phyloP scores from a whole-genome alignment of 2,888 invertebrate species.

The Slavum lentiscoides region DNA sequence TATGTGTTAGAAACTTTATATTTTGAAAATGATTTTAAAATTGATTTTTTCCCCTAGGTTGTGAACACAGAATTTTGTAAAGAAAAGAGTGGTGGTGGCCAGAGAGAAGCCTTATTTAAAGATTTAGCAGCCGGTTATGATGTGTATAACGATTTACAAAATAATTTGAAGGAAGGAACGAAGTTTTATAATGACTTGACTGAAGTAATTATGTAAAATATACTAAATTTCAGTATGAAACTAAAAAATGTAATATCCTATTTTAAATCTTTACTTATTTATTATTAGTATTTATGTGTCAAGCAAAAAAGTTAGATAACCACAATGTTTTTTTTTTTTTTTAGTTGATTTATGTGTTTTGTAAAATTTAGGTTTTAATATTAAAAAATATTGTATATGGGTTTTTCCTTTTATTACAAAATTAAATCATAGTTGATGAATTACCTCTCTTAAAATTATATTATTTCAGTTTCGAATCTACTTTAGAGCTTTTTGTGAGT shows the following conservation, averaged over 20 bases:
- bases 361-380: no score
- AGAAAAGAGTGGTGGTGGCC: conserved; percentile 65
- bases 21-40: conserved; percentile 6
- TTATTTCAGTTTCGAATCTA: not conserved
- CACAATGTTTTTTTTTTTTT: no score
- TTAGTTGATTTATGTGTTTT: no score
- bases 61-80: conserved; percentile 67
- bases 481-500: not conserved
- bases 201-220: conserved; percentile 63
- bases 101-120: conserved; percentile 78
- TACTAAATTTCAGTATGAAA: not conserved
- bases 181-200: conserved; percentile 94
- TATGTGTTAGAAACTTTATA: conserved; percentile 59
- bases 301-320: no score
- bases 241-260: no score
- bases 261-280: no score
- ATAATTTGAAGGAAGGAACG: conserved; percentile 91
- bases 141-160: conserved; percentile 85
- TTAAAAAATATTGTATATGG: no score
- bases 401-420: no score
- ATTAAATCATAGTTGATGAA: no score
- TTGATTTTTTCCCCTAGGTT: conserved; percentile 59
- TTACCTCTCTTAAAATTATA: not conserved
- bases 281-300: no score
- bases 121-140: conserved; percentile 89